These are phyloP conservation scores for Caligus rogercresseyi DNA, from an alignment of 1,140 invertebrate genomes.

Conservation along the genomic window DNA sequence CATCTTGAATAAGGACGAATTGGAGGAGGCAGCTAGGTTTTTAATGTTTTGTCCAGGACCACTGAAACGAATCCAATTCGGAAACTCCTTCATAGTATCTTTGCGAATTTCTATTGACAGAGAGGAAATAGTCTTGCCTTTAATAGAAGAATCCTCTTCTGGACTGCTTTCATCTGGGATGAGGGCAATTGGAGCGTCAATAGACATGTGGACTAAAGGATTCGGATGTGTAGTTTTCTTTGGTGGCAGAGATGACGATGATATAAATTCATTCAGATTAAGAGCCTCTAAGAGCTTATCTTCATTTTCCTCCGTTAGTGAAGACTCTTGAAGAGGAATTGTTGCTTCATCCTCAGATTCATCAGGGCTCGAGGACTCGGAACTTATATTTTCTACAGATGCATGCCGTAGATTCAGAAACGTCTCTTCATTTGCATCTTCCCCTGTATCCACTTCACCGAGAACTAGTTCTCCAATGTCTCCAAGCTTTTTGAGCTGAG, in stretches of 20 bases:
- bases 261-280: not conserved
- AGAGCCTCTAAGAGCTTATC: not conserved
- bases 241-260: too few relatives aligned
- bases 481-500: not conserved
- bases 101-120: not conserved
- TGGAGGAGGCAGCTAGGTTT: not conserved
- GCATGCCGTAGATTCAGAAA: too few relatives aligned
- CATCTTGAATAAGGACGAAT: not conserved
- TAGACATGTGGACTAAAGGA: not conserved
- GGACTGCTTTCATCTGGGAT: not conserved
- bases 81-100: not conserved
- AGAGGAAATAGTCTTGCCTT: not conserved
- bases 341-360: too few relatives aligned
- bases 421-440: not conserved
- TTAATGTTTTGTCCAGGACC: not conserved
- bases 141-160: not conserved
- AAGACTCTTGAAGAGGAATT: too few relatives aligned
- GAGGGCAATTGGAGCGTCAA: too few relatives aligned
- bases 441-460: not conserved
- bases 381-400: too few relatives aligned
- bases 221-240: not conserved
- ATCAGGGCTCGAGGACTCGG: too few relatives aligned
- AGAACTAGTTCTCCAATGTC: not conserved
- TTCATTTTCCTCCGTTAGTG: too few relatives aligned
- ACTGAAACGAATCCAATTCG: not conserved